phyloP scores from a whole-genome alignment of 2,113 vertebrate species.

The Cepphus grylle region DNA sequence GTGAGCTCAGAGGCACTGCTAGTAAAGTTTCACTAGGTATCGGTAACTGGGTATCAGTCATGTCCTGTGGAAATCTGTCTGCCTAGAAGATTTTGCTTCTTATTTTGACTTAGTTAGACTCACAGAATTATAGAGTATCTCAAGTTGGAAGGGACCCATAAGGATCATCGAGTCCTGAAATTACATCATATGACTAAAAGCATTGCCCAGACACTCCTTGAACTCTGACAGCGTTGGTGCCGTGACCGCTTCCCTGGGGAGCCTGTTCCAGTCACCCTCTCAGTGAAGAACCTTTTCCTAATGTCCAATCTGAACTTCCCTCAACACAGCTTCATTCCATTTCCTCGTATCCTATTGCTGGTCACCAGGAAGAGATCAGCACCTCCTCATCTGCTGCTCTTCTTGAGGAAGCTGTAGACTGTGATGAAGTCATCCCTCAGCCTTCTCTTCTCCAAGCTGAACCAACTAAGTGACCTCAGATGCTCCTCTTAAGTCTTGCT shows the following conservation, averaged over 20 bases:
- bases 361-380: not conserved
- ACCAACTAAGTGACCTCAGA: not conserved
- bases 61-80: not conserved
- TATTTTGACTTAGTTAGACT: not conserved
- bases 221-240: not conserved
- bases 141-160: not conserved
- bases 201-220: not conserved
- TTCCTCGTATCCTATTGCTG: not conserved
- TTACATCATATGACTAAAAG: not conserved
- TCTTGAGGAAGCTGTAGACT: not conserved
- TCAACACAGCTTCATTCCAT: rapidly evolving
- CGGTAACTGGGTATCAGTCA: not conserved
- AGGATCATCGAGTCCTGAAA: not conserved
- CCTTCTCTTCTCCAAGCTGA: not conserved
- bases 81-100: not conserved
- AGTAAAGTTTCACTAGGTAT: not conserved
- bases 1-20: not conserved
- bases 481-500: not conserved
- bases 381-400: rapidly evolving
- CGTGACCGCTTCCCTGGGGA: not conserved
- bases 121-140: not conserved
- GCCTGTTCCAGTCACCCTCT: not conserved
- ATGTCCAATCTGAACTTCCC: not conserved
- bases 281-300: not conserved
- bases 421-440: not conserved